phyloP scores from a whole-genome alignment of 2,888 invertebrate genomes.

The Eupelmus urozonus region DNA sequence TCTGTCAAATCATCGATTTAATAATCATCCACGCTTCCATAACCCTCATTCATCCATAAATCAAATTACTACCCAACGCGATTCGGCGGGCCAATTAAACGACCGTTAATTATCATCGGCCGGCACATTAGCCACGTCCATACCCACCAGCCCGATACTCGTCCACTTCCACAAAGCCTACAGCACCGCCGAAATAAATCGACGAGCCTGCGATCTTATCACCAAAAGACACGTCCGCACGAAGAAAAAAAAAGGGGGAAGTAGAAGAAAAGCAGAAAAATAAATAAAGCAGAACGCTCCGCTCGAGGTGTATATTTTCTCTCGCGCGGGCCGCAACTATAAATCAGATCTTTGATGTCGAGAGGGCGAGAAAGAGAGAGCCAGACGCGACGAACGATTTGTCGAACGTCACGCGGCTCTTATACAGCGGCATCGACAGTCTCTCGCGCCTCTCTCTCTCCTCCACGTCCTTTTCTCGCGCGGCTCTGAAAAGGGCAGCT shows the following conservation, averaged over 20 bases:
- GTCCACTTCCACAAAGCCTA: too few relatives aligned
- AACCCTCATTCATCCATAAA: too few relatives aligned
- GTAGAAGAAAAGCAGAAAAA: background rate
- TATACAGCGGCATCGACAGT: background rate
- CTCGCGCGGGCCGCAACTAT: slow-evolving; percentile 15
- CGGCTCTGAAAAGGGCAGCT: slow-evolving; percentile 28
- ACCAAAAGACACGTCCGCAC: background rate
- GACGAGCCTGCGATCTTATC: background rate
- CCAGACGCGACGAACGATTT: slow-evolving; percentile 39
- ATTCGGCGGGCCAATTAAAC: too few relatives aligned
- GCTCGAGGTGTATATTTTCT: background rate
- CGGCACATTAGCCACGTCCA: too few relatives aligned
- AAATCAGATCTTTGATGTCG: slow-evolving; percentile 56
- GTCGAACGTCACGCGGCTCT: slow-evolving; percentile 43
- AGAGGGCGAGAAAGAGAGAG: slow-evolving; percentile 3
- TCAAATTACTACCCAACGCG: too few relatives aligned
- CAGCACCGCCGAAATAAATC: slow-evolving; percentile 24
- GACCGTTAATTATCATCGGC: too few relatives aligned
- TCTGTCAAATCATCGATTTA: too few relatives aligned
- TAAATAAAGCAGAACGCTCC: background rate
- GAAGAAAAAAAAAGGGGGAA: background rate
- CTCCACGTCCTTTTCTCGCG: too few relatives aligned
- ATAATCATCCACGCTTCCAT: too few relatives aligned
- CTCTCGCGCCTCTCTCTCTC: background rate
- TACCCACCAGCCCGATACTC: too few relatives aligned